Evolutionary conservation across 2,797 vertebrate species (phyloP), one percentile per base, ranked within the genome.

Genomic region (Numenius phaeopus): DNA sequence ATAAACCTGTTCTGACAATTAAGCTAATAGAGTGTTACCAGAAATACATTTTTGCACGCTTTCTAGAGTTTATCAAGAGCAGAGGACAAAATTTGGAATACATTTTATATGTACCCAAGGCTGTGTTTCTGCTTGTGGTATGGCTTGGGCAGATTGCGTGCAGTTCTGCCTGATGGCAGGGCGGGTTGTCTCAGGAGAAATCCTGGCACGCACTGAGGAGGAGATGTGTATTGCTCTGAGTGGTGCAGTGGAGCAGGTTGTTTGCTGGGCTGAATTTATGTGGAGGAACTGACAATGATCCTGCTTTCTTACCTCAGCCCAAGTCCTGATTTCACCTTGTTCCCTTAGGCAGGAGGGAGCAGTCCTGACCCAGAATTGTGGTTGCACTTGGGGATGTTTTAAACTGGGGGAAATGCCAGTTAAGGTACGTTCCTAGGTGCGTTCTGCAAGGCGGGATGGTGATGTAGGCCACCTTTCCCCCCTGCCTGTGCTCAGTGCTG

Each of bases 401-500:
- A 54, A 57, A 34, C 46, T 30, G 16, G 13, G 15, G 30, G 19
- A 84, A 50, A 46, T 55, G 22, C 26, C 59, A 58, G 10, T 52
- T 40, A 6, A 0, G 10, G 8, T 58, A 84, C 17, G 52, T 57
- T 66, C 32, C 26, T 49, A 3, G 1, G 0, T 23, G 37, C 54
- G 39, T 76, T 88, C 73, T 78, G 34, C 27, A 71, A 39, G 57
- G 37, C 5, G 4, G 21, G 32, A 46, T 52, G 44, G 21, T 75
- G 42, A 12, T 44, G 23, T 10, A 30, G 39, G 27, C 24, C 7
- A 3, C 19, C 1, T 2, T 69, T 90, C 9, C 16, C 24, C 9
- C 4, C 5, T n/a, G 9, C 44, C 44, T 29, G 6, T 8, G 6
- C 30, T 72, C 14, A 24, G 17, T 0, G 0, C 15, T 59, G 14